phyloP scores from a whole-genome alignment of 2,113 vertebrate species.

The Tapirus terrestris region DNA sequence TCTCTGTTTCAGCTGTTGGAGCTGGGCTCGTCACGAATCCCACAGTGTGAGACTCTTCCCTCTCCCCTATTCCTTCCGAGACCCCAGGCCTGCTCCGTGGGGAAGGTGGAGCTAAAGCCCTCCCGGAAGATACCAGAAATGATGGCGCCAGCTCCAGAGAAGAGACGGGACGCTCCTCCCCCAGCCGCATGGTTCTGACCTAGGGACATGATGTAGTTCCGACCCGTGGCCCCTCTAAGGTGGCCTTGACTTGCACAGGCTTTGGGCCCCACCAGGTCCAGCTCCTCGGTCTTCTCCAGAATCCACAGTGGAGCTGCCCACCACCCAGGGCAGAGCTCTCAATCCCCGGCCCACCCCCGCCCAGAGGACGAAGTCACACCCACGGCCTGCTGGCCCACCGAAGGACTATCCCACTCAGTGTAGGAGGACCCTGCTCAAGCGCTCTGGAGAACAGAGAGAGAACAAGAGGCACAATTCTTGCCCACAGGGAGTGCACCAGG shows the following conservation, averaged over 20 bases:
- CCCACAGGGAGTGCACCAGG: not conserved
- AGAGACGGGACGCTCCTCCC: accelerated
- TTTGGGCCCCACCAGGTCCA: no score
- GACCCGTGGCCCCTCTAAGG: accelerated
- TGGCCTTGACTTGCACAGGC: not conserved
- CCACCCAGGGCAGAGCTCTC: not conserved
- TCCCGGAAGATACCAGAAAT: not conserved
- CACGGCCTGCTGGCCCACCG: not conserved
- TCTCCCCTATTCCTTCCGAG: not conserved
- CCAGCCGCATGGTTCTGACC: not conserved
- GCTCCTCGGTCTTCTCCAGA: not conserved
- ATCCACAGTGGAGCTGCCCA: not conserved
- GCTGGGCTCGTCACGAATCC: not conserved
- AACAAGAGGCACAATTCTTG: not conserved
- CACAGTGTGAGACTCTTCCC: not conserved
- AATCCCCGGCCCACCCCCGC: not conserved
- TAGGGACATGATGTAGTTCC: not conserved
- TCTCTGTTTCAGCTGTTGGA: not conserved
- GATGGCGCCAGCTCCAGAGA: not conserved
- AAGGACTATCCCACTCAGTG: accelerated
- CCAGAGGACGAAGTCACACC: not conserved
- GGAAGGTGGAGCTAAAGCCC: not conserved
- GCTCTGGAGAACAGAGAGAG: not conserved
- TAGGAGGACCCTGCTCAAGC: no score
- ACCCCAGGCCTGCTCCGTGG: not conserved